Conservation (phyloP, 1,140 invertebrate species). For the Trichoplusia ni region DNA sequence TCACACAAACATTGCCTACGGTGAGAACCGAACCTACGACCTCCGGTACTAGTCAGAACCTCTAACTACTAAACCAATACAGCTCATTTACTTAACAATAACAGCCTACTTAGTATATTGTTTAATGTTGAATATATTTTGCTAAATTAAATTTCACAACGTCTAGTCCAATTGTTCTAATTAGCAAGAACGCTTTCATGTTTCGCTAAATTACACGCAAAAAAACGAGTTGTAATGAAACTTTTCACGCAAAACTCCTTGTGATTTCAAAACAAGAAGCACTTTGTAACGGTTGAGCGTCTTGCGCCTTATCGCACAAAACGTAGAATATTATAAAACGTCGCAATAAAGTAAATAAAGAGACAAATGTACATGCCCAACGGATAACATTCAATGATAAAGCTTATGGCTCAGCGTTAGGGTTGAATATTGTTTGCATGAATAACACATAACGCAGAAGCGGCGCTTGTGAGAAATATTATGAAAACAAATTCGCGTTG, state of each 20-base stretch:
- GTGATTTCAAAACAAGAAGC: constrained; percentile 58
- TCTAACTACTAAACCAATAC: no score
- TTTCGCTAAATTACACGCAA: neutral
- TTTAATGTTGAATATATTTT: no score
- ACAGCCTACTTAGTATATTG: no score
- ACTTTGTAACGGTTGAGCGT: constrained; percentile 68
- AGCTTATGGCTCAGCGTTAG: constrained; percentile 40
- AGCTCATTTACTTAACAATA: no score
- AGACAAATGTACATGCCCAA: constrained; percentile 68
- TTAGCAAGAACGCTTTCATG: neutral
- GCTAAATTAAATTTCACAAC: no score
- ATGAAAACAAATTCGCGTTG: constrained; percentile 80
- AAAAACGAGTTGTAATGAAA: constrained; percentile 11
- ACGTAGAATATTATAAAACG: constrained; percentile 79
- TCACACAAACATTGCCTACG: no score
- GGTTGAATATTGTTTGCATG: constrained; percentile 45
- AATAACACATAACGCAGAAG: constrained; percentile 59
- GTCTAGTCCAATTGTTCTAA: neutral
- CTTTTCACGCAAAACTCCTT: constrained; percentile 27
- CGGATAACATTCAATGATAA: constrained; percentile 35
- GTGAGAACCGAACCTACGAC: no score
- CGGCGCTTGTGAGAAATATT: constrained; percentile 75
- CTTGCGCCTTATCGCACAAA: constrained; percentile 68
- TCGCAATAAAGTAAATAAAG: constrained; percentile 78
- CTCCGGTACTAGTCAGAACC: no score